Evolutionary conservation across 2,113 vertebrate species (phyloP), one percentile per base, ranked within the genome.

Genomic region (Platichthys stellatus): DNA sequence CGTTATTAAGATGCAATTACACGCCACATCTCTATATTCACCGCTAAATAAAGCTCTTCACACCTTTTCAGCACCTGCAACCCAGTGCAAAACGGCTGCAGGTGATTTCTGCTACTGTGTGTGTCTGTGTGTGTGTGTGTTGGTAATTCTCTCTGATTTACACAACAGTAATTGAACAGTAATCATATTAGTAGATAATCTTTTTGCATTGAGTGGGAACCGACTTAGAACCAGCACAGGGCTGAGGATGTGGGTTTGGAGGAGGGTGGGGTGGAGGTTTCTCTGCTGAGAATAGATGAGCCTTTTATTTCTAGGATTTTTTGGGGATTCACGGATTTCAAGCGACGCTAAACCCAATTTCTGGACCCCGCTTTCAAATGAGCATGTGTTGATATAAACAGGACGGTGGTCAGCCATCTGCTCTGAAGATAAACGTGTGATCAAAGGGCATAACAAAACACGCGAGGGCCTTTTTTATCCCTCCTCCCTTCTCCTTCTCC

Each of bases 371-470:
- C 79, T 89, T 91, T 92, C 81, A 88, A 89, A 92, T 84, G 71
- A 81, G 78, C 56, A 72, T 81, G 88, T 88, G 86, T 84, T 89
- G 91, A 90, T 87, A 83, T 83, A 88, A 91, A 92, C 89, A 91
- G 84, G 87, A 91, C 69, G 86, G 85, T 89, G 91, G 92, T 92
- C 93, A 94, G 88, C 88, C 93, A 92, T 92, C 90, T 93, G 90
- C 92, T 93, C 94, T 92, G 89, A 90, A 93, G 93, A 93, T 94
- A 94, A 95, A 93, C 83, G 79, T 82, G 80, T 93, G 93, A 94
- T 95, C 93, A 94, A 95, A 95, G 92, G 90, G 93, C 89, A 94
- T 90, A 92, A 90, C 88, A 89, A 94, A 95, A 94, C 60, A 83
- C 92, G 86, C 90, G 90, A 92, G 86, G 86, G 74, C 71, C 80